Base-by-base conservation (phyloP, 2,797 vertebrate species). In the Sandelia bainsii region DNA sequence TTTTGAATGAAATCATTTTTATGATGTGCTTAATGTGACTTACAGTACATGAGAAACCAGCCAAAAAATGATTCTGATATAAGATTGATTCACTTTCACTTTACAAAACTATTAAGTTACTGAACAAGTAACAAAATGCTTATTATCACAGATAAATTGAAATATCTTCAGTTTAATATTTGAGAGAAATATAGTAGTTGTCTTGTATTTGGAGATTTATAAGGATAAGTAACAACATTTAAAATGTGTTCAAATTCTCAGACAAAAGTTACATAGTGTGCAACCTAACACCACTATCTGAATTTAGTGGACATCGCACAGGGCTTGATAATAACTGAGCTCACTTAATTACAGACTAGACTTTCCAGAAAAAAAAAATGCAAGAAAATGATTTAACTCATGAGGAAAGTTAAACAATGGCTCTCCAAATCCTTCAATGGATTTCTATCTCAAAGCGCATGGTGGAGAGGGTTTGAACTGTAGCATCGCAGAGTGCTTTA, bases 381-480 rank as follows among this genome's bases (percentile, higher is more conserved):
- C 82, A 84, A 82, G 86, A 83, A 92, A 91, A 91, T 84, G 81
- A 91, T 90, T 93, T 91, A 72, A 87, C 90, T 93, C 91, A 82
- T 81, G 90, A 91, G 90, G 77, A 80, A 87, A 85, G 86, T 66
- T 86, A 93, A 90, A 94, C 90, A 93, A 93, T 92, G 85, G 86
- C 84, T 85, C 82, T 88, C 87, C 84, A 92, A 93, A 93, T 93
- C 90, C 93, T 90, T 87, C 82, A 91, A 90, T 89, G 91, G 91
- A 92, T 92, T 92, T 92, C 81, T 91, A 93, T 93, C 92, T 93
- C 81, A 83, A 89, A 85, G 85, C 87, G 89, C 71, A 16, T 82
- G 79, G 85, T 70, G 77, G 77, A 87, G 76, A 86, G 77, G 71
- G 84, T 91, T 89, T 87, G 86, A 90, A 92, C 83, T 87, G 87